Percentiles rank a stretch among this genome's conserved stretches.
These are phyloP conservation scores for Taenioides sp. DNA, from an alignment of 2,797 vertebrate species.

Conservation along the genomic window DNA sequence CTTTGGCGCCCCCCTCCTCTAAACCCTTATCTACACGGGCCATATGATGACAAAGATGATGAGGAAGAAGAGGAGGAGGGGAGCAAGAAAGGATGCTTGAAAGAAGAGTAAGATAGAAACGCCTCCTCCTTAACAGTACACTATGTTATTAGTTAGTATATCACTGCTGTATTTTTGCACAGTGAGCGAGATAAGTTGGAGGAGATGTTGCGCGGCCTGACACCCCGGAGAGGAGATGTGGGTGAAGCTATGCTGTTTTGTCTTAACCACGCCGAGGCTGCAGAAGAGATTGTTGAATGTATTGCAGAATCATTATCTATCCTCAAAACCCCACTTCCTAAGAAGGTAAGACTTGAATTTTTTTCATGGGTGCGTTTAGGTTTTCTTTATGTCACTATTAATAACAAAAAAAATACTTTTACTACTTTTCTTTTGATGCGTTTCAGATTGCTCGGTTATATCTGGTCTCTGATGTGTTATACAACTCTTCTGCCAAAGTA, in stretches of 20 bases:
- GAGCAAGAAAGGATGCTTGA: constrained; percentile 92
- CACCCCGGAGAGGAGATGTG: constrained; percentile 91
- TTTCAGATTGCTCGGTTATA: constrained; percentile 95
- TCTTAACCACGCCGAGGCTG: constrained; percentile 92
- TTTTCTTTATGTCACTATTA: too few species aligned
- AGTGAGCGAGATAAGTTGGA: constrained; percentile 97
- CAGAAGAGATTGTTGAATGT: constrained; percentile 98
- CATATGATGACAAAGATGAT: constrained; percentile 90
- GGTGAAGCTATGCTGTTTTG: constrained; percentile 98
- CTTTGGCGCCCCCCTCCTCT: constrained; percentile 96
- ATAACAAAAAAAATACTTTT: too few species aligned
- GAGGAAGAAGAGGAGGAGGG: constrained; percentile 91
- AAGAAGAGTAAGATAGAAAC: constrained; percentile 86
- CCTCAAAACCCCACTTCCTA: constrained; percentile 96
- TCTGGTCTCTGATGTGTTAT: constrained; percentile 96
- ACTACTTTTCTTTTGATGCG: neutral
- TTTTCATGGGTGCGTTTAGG: neutral
- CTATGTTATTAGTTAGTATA: neutral
- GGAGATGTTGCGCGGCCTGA: constrained; percentile 90
- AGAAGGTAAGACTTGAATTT: constrained; percentile 80
- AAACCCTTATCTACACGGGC: constrained; percentile 95
- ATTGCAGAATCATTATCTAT: constrained; percentile 95
- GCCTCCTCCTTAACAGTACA: neutral
- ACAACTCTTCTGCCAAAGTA: constrained; percentile 99
- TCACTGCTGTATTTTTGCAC: constrained; percentile 31